phyloP scores from a whole-genome alignment of 2,113 vertebrate species.

The Scomber scombrus region DNA sequence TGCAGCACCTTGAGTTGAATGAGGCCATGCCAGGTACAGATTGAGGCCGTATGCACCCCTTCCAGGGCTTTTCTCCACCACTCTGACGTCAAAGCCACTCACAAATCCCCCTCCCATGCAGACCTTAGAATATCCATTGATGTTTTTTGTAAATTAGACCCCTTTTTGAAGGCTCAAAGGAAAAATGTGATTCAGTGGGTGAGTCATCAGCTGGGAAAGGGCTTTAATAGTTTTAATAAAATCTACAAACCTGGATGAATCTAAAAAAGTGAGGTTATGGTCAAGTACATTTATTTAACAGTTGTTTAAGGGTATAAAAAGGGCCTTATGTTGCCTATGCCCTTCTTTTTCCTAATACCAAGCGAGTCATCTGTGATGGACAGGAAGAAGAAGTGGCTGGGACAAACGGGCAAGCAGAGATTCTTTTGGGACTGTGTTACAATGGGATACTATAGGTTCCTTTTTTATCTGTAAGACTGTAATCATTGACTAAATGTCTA shows the following conservation, averaged over 20 bases:
- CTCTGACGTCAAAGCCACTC: not conserved
- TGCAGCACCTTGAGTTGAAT: too few relatives aligned
- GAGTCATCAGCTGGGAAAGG: not conserved
- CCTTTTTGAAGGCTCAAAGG: not conserved
- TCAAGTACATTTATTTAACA: not conserved
- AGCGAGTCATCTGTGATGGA: too few relatives aligned
- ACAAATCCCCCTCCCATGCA: slow-evolving; percentile 9
- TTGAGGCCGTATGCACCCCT: not conserved
- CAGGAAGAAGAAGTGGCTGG: too few relatives aligned
- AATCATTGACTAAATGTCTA: too few relatives aligned
- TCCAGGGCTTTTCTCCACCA: not conserved
- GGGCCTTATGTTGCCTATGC: too few relatives aligned
- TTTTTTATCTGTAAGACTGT: too few relatives aligned
- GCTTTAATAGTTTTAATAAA: not conserved
- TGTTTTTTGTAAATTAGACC: not conserved
- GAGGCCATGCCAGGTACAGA: too few relatives aligned
- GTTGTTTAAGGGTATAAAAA: not conserved
- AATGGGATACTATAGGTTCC: too few relatives aligned
- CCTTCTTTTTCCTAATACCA: too few relatives aligned
- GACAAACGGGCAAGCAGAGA: too few relatives aligned
- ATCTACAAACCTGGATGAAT: not conserved
- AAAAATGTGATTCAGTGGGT: not conserved
- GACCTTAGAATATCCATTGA: not conserved
- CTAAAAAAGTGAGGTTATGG: slow-evolving; percentile 1
- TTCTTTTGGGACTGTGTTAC: too few relatives aligned